A percentile compares a stretch with the other conserved stretches of the same genome.
Conservation (phyloP, 2,797 vertebrate species). For the Cygnus olor region DNA sequence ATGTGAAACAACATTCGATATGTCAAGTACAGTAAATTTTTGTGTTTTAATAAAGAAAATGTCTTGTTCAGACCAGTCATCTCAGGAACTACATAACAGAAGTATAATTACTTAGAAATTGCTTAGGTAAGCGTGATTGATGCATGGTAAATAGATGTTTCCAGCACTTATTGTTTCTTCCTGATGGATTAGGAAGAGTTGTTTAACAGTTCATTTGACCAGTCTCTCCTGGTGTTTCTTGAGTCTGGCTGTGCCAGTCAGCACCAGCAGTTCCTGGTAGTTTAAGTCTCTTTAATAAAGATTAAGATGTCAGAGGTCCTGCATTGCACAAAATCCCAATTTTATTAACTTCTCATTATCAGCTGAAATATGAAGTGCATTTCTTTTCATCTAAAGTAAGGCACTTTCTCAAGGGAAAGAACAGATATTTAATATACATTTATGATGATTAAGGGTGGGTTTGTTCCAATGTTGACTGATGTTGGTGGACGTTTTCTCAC, state of each 20-base stretch:
- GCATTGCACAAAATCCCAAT: constrained; percentile 85
- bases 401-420: constrained; percentile 46
- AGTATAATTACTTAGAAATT: constrained; percentile 76
- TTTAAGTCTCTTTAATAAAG: constrained; percentile 98
- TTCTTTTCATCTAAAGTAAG: constrained; percentile 60
- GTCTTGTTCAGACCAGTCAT: constrained; percentile 1
- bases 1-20: not conserved
- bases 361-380: constrained; percentile 74
- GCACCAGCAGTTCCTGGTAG: constrained; percentile 85
- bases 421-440: not conserved
- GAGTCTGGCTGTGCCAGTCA: constrained; percentile 86
- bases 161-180: constrained; percentile 85
- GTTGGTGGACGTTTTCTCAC: not conserved
- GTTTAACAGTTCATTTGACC: constrained; percentile 91
- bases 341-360: constrained; percentile 89
- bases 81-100: constrained; percentile 37
- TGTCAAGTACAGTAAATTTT: not conserved
- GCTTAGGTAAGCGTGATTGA: constrained; percentile 86
- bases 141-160: constrained; percentile 85
- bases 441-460: not conserved
- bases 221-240: constrained; percentile 73
- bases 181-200: constrained; percentile 83
- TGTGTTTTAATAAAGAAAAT: constrained; percentile 3
- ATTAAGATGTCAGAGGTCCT: constrained; percentile 95
- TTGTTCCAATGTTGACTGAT: not conserved